A percentile compares a stretch with the other conserved stretches of the same genome.
Conservation (phyloP, 2,797 vertebrate species). For the Xiphophorus birchmanni region DNA sequence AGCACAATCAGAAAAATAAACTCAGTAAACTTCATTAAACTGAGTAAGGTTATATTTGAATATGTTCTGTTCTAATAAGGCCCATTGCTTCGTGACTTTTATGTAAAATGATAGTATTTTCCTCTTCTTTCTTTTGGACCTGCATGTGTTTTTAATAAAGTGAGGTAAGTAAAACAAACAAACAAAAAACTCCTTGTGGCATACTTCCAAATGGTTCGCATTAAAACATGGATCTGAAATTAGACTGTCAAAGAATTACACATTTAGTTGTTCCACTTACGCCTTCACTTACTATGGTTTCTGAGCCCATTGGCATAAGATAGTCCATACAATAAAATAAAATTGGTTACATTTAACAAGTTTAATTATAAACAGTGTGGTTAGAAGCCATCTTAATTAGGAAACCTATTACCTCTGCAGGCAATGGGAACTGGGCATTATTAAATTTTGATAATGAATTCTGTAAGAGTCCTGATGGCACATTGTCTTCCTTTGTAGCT, state of each 20-base stretch:
- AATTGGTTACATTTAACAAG: neutral
- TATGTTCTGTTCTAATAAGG: neutral
- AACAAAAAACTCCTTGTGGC: neutral
- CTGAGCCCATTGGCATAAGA: neutral
- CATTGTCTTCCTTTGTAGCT: constrained; percentile 36
- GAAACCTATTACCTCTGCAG: constrained; percentile 12
- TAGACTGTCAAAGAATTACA: neutral
- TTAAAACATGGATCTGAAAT: neutral
- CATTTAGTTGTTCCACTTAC: neutral
- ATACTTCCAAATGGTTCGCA: neutral
- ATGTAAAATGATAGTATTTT: neutral
- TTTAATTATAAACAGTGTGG: neutral
- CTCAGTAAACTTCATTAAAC: neutral
- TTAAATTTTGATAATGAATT: constrained; percentile 43
- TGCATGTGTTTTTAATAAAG: neutral
- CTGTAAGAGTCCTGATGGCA: constrained; percentile 36
- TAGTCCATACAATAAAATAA: neutral
- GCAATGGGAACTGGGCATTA: constrained; percentile 21
- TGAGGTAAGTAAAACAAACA: neutral
- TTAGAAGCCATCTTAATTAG: constrained; percentile 9
- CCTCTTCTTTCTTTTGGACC: neutral
- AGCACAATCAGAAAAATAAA: neutral
- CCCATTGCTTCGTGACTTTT: neutral
- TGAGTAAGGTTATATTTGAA: neutral
- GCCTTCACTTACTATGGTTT: neutral